Evolutionary conservation across 2,113 vertebrate genomes (phyloP), one percentile per base, ranked within the genome.

Genomic region (Labeo catla): DNA sequence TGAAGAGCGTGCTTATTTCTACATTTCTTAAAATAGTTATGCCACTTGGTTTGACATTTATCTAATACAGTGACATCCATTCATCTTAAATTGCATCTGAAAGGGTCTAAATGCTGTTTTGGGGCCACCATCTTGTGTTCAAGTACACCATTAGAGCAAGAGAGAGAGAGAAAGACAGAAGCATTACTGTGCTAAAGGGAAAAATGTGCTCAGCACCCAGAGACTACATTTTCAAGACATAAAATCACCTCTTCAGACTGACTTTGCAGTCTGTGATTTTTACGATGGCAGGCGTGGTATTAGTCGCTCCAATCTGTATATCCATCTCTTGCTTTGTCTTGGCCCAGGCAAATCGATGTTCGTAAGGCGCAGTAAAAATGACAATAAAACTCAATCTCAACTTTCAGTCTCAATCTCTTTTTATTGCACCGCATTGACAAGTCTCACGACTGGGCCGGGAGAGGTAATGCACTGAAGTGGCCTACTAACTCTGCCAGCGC

Each of bases 251-350:
- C 82, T 84, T 84, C 66, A 84, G 50, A 73, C 81, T 83, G 81
- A 72, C 82, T 84, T 80, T 85, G 83, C 76, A 74, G 72, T 81
- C 83, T 81, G 83, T 73, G 83, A 79, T 81, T 85, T 88, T 88
- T 65, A 86, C 70, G 78, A 81, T 65, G 87, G 63, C 83, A 68
- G 87, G 61, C 78, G 11, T 45, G 76, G 80, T 77, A 76, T 77
- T 81, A 86, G 77, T 84, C 13, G 66, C 52, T 57, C 52, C 68
- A n/a, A 84, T 83, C 81, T 83, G 66, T 83, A 72, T 73, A 43
- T 83, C 49, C 19, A 72, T 73, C 68, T 59, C 68, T 84, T 73
- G 65, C 68, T 84, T 84, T 84, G 66, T 73, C 82, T 84, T 43
- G 81, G 82, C 66, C 34, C 34, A 54, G 68, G 82, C 65, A 84